Base-by-base conservation (phyloP, 2,888 invertebrate genomes). In the Heliconius sara region DNA sequence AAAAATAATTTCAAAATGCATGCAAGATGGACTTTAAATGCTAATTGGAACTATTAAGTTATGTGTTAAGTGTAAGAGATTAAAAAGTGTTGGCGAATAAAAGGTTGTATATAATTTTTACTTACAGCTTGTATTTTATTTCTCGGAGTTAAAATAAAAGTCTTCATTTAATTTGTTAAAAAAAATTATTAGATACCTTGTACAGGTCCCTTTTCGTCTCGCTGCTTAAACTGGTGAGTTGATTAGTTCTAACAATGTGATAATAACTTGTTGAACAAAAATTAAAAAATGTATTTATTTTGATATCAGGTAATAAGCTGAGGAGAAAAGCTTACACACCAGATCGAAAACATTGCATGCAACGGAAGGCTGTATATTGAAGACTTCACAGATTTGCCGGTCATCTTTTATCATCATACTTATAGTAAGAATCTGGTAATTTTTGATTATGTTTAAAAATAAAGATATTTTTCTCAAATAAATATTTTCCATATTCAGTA, bases 361-460 rank as follows among this genome's bases (percentile, higher is more conserved):
- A 81, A 79, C 82, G 76, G 34, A 25, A 16, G 39, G 70, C 67
- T 66, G 71, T 52, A 68, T 30, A 34, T 65, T 71, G 66, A 79
- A 82, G 76, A 81, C 34, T 66, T 25, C 71, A 66, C 47, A 30
- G 80, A 76, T 68, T 70, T 79, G 79, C 80, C 43, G 57, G 52
- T 75, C 82, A 72, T 77, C 84, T 75, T 78, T 82, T 80, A 70
- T 63, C 92, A 87, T 83, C 93, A 88, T 85, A 87, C 84, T 93
- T 93, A 95, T 94, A 95, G 95, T 95, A 95, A 95, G 95, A 92
- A 83, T 85, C 90, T 89, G 94, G 95, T 94, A 94, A 91, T 94
- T 93, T 91, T 92, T 91, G 91, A 91, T 91, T 93, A 89, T 93
- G 93, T 93, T 89, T 92, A 91, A 90, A 91, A 92, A 89, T 86